Evolutionary conservation across 2,113 vertebrate species (phyloP).

Genomic region (Trogon melanurus): DNA sequence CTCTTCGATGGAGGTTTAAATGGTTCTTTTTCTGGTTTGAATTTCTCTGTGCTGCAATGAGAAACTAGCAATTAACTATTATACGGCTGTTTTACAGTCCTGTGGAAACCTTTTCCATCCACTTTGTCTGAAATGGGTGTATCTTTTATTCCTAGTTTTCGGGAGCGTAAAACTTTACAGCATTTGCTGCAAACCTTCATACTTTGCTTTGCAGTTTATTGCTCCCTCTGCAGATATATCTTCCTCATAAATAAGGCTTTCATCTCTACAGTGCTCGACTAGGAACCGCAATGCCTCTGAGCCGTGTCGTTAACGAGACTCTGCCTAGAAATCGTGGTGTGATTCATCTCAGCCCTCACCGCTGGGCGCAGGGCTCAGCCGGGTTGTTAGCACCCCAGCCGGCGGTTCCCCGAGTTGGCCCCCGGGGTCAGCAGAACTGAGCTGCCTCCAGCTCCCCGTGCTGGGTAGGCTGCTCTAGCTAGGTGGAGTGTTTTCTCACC

Average conservation of each 20-base stretch:
- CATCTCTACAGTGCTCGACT: background rate
- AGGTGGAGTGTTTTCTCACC: background rate
- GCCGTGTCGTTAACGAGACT: background rate
- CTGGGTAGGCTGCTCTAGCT: background rate
- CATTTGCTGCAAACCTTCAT: slow-evolving; percentile 70
- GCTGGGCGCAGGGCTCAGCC: background rate
- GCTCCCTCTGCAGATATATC: slow-evolving; percentile 73
- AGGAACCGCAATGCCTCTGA: background rate
- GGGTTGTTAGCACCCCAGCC: no score
- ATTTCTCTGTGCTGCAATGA: slow-evolving; percentile 8
- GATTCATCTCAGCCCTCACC: background rate
- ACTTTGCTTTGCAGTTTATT: slow-evolving; percentile 70
- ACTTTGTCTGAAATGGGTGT: slow-evolving; percentile 63
- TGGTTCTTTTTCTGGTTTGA: background rate
- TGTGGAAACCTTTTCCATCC: slow-evolving; percentile 61
- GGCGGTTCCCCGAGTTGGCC: background rate
- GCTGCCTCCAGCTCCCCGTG: no score
- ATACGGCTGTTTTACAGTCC: slow-evolving; percentile 60
- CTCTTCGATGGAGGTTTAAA: background rate
- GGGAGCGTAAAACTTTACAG: slow-evolving; percentile 79
- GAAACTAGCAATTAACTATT: slow-evolving; percentile 66
- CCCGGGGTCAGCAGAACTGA: background rate
- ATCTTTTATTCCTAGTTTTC: slow-evolving; percentile 77
- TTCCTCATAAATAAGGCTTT: slow-evolving; percentile 70
- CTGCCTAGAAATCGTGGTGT: background rate